phyloP scores from a whole-genome alignment of 2,888 invertebrate genomes.

The Achlya flavicornis region DNA sequence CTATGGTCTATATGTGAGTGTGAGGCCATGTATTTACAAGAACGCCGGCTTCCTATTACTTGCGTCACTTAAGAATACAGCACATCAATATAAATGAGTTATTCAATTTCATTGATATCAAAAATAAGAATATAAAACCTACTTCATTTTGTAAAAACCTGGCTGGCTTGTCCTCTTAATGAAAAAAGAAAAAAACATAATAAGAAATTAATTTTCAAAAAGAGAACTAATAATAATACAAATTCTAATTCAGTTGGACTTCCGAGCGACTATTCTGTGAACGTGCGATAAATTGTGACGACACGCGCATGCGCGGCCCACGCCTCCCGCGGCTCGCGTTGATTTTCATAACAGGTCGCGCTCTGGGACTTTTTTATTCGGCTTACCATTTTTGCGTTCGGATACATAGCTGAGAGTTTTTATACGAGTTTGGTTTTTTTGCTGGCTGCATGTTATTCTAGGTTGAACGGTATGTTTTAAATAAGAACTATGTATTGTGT shows the following conservation, averaged over 20 bases:
- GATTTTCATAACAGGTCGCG: conserved; percentile 46
- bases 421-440: not conserved
- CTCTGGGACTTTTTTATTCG: conserved; percentile 34
- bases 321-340: conserved; percentile 23
- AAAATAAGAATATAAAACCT: too few relatives aligned
- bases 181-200: too few relatives aligned
- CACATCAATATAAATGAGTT: too few relatives aligned
- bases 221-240: not conserved
- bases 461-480: not conserved
- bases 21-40: too few relatives aligned
- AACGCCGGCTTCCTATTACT: too few relatives aligned
- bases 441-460: too few relatives aligned
- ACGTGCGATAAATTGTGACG: conserved; percentile 1
- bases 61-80: too few relatives aligned
- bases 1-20: too few relatives aligned
- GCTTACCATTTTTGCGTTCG: conserved; percentile 7
- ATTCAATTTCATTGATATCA: too few relatives aligned
- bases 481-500: not conserved
- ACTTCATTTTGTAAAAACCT: too few relatives aligned
- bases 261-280: conserved; percentile 1
- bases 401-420: not conserved
- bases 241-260: not conserved
- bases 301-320: conserved; percentile 28
- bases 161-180: too few relatives aligned
- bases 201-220: not conserved